Base-by-base conservation (phyloP, 2,797 vertebrate genomes). In the Eulemur albifrons region DNA sequence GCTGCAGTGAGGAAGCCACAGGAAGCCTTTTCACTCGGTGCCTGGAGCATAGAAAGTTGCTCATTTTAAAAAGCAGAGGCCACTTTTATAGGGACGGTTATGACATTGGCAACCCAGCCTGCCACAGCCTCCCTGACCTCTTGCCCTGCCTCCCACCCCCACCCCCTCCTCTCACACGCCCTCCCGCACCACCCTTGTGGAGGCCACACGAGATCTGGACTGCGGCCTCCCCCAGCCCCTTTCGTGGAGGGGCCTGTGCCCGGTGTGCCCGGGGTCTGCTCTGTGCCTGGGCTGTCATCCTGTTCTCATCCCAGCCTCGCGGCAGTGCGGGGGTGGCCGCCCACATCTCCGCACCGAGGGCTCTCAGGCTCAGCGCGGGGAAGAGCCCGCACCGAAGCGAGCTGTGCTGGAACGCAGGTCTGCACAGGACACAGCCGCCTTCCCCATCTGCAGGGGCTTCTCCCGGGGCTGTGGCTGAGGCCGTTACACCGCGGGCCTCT, bases 31-130 rank as follows among this genome's bases (percentile, higher is more conserved):
- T 43, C 40, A 35, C 81, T 69, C 4, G 0, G 30, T 12, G n/a
- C 61, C 54, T 45, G 63, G 57, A 32, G 2, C 5, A 2, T 1
- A 5, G 20, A 23, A 23, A 54, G 30, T 25, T 54, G 30, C 48
- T 73, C 48, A 2, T 40, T 80, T 81, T 15, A 32, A 43, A 93
- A 67, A 91, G 43, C 59, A n/a, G 67, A 75, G 25, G 25, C 69
- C 0, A 0, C 38, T 54, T 32, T 75, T 43, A 0, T 23, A 38
- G 21, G 5, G 30, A 15, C 17, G 14, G 77, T 27, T 27, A 50
- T 50, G 32, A 45, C 35, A 0, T 0, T 63, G 48, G 59, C 77
- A 21, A 12, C 25, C 38, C 4, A 1, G 59, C 76, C 79, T 93
- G 70, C n/a, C 30, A 11, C 70, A 12, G 25, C 48, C 38, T 50